These are phyloP conservation scores for Dipodomys spectabilis DNA, from an alignment of 2,113 vertebrate genomes.

Conservation along the genomic window DNA sequence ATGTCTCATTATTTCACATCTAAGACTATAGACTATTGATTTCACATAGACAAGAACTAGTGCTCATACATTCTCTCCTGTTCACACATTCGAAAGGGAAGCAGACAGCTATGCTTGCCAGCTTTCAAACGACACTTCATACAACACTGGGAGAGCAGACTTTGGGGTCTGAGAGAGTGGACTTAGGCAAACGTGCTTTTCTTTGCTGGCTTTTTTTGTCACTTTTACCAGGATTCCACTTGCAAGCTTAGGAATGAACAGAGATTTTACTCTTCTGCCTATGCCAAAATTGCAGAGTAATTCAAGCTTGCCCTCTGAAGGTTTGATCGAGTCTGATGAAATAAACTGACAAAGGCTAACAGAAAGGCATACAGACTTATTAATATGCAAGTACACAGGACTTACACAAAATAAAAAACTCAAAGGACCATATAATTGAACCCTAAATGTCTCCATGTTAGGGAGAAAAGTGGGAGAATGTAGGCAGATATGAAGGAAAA, in stretches of 20 bases:
- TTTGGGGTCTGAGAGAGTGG: not conserved
- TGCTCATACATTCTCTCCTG: not conserved
- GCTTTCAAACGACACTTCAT: too few species aligned
- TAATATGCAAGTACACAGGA: not conserved
- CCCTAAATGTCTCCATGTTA: not conserved
- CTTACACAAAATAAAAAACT: too few species aligned
- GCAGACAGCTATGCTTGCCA: not conserved
- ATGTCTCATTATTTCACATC: not conserved
- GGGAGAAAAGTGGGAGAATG: not conserved
- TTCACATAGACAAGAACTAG: not conserved
- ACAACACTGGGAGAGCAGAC: not conserved
- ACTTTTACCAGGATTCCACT: not conserved
- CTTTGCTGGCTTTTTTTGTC: not conserved
- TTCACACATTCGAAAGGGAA: not conserved
- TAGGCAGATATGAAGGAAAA: not conserved
- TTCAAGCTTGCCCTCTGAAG: not conserved
- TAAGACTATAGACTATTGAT: not conserved
- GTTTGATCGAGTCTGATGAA: not conserved
- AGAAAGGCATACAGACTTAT: not conserved
- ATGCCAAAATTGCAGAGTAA: not conserved
- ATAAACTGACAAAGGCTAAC: not conserved
- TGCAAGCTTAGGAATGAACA: not conserved
- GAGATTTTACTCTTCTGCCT: not conserved
- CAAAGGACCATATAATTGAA: not conserved
- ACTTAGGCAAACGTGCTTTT: not conserved